Evolutionary conservation across 2,888 invertebrate species (phyloP).

Genomic region (Agrilus cyanescens): DNA sequence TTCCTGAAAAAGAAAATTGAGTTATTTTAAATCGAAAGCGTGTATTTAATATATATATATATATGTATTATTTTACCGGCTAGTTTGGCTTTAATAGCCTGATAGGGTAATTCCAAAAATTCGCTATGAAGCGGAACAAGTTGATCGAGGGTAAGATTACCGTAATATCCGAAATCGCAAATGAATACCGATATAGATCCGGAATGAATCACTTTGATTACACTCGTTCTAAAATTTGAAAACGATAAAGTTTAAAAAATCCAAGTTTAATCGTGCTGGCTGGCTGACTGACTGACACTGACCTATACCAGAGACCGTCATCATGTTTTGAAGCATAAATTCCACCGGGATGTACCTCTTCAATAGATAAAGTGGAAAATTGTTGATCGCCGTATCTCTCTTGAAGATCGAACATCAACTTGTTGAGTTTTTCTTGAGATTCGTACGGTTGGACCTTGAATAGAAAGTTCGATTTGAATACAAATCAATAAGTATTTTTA

Average conservation of each 20-base stretch:
- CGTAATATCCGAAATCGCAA: slow-evolving; percentile 53
- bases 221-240: slow-evolving; percentile 37
- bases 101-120: slow-evolving; percentile 50
- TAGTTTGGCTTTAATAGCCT: slow-evolving; percentile 53
- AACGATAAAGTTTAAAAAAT: slow-evolving; percentile 3
- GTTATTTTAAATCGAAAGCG: neutral
- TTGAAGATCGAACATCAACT: slow-evolving; percentile 57
- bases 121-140: slow-evolving; percentile 42
- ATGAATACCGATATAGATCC: slow-evolving; percentile 48
- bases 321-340: slow-evolving; percentile 58
- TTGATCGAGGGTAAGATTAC: slow-evolving; percentile 41
- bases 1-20: slow-evolving; percentile 30
- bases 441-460: slow-evolving; percentile 41
- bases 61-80: slow-evolving; percentile 36
- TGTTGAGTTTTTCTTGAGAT: slow-evolving; percentile 35
- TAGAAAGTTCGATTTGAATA: slow-evolving; percentile 1
- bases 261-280: neutral
- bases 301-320: slow-evolving; percentile 66
- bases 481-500: slow-evolving; percentile 1
- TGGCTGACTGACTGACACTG: too few relatives aligned
- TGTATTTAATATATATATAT: too few relatives aligned
- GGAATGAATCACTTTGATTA: slow-evolving; percentile 42
- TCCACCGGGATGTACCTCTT: slow-evolving; percentile 40
- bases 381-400: slow-evolving; percentile 43
- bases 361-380: slow-evolving; percentile 33